Evolutionary conservation across 2,888 invertebrate genomes (phyloP), one percentile per base, ranked within the genome.

Genomic region (Cephus runcator): DNA sequence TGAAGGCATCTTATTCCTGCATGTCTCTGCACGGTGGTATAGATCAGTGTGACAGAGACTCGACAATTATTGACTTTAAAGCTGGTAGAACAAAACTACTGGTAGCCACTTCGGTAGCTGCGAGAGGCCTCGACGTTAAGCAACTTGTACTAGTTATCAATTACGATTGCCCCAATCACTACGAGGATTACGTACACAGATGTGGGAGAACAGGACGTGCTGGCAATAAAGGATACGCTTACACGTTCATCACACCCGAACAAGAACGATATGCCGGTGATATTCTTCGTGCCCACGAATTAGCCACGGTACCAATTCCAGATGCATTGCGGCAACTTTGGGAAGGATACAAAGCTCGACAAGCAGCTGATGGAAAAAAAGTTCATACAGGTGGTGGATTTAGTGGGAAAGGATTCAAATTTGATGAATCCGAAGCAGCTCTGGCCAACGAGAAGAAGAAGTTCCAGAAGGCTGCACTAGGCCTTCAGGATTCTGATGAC

Each of bases 91-190:
- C 98, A 85, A 97, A 97, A 90, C 93, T 99, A 75, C 92, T 99
- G 88, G 97, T 99, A 6, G 99, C 99, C 0, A 99, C 99, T 0
- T 99, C 99, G 23, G 99, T 99, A 2, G 99, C 99, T 4, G 99
- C 99, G 0, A 93, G 99, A 78, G 99, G 99, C 0, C 93, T 99
- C n/a, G 99, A 99, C 91, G 99, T 99, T 0, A 99, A 99, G 90
- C 98, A 99, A 87, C 94, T 99, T 77, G 98, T 98, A 87, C 93
- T 99, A 40, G 99, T 99, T 3, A 96, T 99, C 23, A 99, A 99
- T 92, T 99, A 98, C 92, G 99, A 99, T 92, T 99, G 98, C 88
- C 99, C 99, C 0, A 99, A 99, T 92, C 99, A 99, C 92, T 99
- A 99, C 89, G 99, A 99, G 92, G 99, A 99, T 92, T 99, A 99